phyloP scores from a whole-genome alignment of 2,113 vertebrate genomes.

The Progne subis region DNA sequence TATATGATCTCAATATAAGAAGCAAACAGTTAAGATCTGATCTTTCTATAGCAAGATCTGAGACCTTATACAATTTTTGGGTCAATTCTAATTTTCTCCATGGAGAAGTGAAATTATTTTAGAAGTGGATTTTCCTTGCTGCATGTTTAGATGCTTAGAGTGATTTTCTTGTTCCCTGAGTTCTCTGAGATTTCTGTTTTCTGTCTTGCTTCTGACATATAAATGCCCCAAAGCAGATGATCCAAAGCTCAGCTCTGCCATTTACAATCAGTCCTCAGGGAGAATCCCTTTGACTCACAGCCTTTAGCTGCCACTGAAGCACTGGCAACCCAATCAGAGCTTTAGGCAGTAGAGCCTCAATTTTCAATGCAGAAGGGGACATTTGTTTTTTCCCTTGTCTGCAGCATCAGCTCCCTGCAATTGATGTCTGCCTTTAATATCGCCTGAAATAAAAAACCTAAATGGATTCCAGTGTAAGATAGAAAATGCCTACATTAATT shows the following conservation, averaged over 20 bases:
- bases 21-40: not conserved
- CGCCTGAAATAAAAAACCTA: not conserved
- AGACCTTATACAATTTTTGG: not conserved
- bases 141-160: not conserved
- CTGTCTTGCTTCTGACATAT: not conserved
- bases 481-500: not conserved
- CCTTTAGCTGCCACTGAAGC: not conserved
- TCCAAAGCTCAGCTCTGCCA: not conserved
- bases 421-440: not conserved
- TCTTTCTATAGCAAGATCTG: not conserved
- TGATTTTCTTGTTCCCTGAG: not conserved
- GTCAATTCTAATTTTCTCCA: not conserved
- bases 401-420: not conserved
- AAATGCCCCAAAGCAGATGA: not conserved
- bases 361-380: not conserved
- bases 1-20: not conserved
- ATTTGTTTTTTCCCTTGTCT: not conserved
- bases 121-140: not conserved
- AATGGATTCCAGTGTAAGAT: not conserved
- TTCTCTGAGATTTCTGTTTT: not conserved
- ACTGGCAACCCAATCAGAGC: not conserved
- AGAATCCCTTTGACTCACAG: not conserved
- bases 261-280: not conserved
- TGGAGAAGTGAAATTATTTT: not conserved
- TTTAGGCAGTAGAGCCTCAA: not conserved